phyloP scores from a whole-genome alignment of 2,888 invertebrate genomes.

The Caenorhabditis sp. region DNA sequence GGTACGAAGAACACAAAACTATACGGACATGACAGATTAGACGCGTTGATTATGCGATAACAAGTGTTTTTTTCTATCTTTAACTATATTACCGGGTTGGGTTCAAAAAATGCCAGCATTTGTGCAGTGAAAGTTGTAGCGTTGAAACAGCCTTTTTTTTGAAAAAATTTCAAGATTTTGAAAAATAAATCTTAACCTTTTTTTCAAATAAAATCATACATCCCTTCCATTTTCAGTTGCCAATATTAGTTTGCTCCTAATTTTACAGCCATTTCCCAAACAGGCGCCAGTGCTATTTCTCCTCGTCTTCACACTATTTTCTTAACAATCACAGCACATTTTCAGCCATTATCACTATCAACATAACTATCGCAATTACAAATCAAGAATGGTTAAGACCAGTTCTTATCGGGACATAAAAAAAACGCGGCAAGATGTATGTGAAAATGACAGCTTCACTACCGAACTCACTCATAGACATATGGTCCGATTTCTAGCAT shows the following conservation, averaged over 20 bases:
- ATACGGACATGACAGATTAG: slow-evolving; percentile 18
- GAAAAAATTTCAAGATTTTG: background rate
- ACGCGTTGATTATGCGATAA: slow-evolving; percentile 6
- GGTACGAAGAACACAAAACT: slow-evolving; percentile 51
- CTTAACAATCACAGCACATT: slow-evolving; percentile 28
- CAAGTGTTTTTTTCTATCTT: background rate
- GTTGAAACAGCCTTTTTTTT: background rate
- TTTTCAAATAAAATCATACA: background rate
- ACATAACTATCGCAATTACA: slow-evolving; percentile 6
- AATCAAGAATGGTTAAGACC: slow-evolving; percentile 35
- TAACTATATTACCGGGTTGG: background rate
- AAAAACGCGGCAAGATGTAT: slow-evolving; percentile 25
- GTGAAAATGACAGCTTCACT: background rate
- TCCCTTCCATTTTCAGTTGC: slow-evolving; percentile 8
- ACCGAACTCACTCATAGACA: slow-evolving; percentile 66
- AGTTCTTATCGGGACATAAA: slow-evolving; percentile 21
- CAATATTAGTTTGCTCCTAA: background rate
- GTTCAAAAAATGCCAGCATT: background rate
- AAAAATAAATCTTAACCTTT: background rate
- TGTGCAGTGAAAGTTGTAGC: background rate
- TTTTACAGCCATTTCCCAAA: slow-evolving; percentile 16
- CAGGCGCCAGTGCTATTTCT: background rate
- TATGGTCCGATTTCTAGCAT: slow-evolving; percentile 71
- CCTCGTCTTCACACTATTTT: slow-evolving; percentile 15
- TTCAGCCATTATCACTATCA: slow-evolving; percentile 9